Evolutionary conservation across 2,888 invertebrate genomes (phyloP).

Genomic region (Amiota minor): DNA sequence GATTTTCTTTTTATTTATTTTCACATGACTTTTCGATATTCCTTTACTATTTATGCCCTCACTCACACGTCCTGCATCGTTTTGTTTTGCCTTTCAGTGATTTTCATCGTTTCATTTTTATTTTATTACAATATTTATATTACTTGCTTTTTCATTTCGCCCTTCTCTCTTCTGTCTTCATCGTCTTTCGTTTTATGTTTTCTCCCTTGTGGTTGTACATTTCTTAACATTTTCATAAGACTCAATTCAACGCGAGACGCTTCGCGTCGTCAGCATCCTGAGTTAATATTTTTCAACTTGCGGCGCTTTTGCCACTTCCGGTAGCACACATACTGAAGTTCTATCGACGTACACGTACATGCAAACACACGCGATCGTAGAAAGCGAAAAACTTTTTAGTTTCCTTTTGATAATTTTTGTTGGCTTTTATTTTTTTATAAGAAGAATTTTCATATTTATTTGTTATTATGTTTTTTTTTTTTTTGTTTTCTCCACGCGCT

Average conservation of each 20-base stretch:
- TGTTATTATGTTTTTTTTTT: constrained; percentile 18
- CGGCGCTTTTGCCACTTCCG: constrained; percentile 59
- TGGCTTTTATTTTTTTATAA: constrained; percentile 20
- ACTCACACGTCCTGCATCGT: not conserved
- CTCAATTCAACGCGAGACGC: constrained; percentile 47
- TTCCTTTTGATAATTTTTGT: constrained; percentile 12
- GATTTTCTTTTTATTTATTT: not conserved
- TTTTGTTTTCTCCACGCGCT: not conserved
- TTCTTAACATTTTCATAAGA: constrained; percentile 36
- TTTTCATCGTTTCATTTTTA: constrained; percentile 3
- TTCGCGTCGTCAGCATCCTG: constrained; percentile 10
- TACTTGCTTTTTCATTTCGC: constrained; percentile 8
- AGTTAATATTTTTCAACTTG: constrained; percentile 53
- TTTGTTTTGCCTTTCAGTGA: not conserved
- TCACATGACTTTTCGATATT: not conserved
- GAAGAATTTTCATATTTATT: constrained; percentile 21
- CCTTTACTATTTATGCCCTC: constrained; percentile 3
- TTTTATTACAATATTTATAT: constrained; percentile 14
- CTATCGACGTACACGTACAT: constrained; percentile 27
- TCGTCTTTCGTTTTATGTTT: no score
- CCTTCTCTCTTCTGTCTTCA: not conserved
- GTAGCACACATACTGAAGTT: constrained; percentile 32
- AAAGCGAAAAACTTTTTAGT: constrained; percentile 13
- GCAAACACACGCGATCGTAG: not conserved
- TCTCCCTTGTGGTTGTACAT: no score